Conservation (phyloP, 2,888 invertebrate genomes). For the Aspidapion aeneum region DNA sequence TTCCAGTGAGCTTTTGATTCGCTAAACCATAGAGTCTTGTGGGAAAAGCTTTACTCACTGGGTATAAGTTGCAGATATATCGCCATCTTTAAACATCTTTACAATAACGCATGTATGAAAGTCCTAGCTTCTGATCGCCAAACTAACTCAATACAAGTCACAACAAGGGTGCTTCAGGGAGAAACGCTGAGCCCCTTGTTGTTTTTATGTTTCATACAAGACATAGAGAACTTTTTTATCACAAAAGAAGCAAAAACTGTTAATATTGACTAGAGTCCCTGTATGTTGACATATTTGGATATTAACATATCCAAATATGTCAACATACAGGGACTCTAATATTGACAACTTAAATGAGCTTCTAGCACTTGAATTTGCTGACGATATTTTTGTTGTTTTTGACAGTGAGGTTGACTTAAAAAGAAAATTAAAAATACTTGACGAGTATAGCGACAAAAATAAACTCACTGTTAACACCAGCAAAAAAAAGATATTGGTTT, state of each 20-base stretch:
- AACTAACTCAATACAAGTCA: not conserved
- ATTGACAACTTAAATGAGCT: not conserved
- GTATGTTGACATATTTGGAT: no score
- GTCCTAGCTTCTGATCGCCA: not conserved
- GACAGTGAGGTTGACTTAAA: not conserved
- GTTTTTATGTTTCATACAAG: not conserved
- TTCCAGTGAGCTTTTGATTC: not conserved
- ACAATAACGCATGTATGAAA: not conserved
- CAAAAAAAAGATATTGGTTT: not conserved
- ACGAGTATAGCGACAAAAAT: not conserved
- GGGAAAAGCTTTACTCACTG: not conserved
- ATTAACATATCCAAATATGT: no score
- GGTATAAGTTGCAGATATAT: not conserved
- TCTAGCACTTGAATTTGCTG: not conserved
- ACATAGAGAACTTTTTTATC: not conserved
- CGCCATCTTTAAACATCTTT: not conserved
- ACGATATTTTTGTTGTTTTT: not conserved
- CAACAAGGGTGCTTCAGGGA: not conserved
- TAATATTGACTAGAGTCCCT: no score
- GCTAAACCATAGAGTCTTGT: not conserved
- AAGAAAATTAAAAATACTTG: not conserved
- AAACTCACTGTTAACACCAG: not conserved
- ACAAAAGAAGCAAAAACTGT: not conserved
- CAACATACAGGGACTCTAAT: no score
- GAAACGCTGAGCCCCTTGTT: not conserved